Evolutionary conservation across 2,113 vertebrate species (phyloP).

Genomic region (Rhinopomastus cyanomelas): DNA sequence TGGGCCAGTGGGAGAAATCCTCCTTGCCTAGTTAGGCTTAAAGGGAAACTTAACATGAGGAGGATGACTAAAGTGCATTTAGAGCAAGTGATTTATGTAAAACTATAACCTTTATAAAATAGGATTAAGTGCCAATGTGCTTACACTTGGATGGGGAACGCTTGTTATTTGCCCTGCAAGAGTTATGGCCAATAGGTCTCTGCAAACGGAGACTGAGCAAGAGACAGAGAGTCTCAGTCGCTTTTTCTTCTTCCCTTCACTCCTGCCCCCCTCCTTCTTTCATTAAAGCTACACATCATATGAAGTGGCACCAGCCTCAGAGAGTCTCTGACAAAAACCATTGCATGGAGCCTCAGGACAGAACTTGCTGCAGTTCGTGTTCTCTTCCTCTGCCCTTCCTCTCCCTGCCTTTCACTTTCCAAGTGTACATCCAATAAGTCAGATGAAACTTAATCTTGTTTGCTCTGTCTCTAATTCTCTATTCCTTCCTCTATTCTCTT

Average conservation of each 20-base stretch:
- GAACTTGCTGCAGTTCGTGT: constrained; percentile 41
- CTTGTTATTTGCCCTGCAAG: constrained; percentile 68
- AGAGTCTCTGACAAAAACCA: constrained; percentile 39
- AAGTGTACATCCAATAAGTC: constrained; percentile 49
- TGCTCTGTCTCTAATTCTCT: constrained; percentile 27
- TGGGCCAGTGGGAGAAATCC: constrained; percentile 60
- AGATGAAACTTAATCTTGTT: constrained; percentile 62
- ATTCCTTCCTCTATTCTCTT: constrained; percentile 1
- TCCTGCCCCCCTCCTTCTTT: constrained; percentile 44
- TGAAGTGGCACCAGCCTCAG: constrained; percentile 1
- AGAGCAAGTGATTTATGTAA: constrained; percentile 62
- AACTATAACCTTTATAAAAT: constrained; percentile 70
- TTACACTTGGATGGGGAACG: constrained; percentile 57
- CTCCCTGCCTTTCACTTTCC: constrained; percentile 30
- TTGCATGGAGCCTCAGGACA: constrained; percentile 56
- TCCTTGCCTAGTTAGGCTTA: constrained; percentile 63
- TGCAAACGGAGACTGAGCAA: neutral
- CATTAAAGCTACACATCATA: constrained; percentile 72
- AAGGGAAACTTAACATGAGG: constrained; percentile 60
- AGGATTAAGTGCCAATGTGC: constrained; percentile 69
- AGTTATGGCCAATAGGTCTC: constrained; percentile 66
- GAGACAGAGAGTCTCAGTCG: constrained; percentile 62
- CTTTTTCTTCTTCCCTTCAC: constrained; percentile 3
- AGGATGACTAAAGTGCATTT: constrained; percentile 69
- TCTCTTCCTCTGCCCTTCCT: constrained; percentile 28